Conservation (phyloP, 2,888 invertebrate genomes). For the Tuberolachnus salignus region DNA sequence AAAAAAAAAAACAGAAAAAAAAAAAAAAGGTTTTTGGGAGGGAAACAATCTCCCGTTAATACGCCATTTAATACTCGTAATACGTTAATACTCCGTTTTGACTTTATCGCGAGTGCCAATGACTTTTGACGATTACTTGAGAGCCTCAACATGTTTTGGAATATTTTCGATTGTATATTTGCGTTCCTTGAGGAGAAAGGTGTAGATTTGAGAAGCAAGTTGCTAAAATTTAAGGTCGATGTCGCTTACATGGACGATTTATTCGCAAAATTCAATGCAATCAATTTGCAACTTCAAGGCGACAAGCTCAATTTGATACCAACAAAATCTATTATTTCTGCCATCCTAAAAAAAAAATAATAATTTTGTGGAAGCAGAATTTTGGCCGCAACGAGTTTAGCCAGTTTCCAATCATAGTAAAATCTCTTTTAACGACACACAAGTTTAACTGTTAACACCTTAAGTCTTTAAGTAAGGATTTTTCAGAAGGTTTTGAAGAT, state of each 20-base stretch:
- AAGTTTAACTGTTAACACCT: constrained; percentile 1
- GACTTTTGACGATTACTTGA: constrained; percentile 37
- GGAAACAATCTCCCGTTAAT: too few relatives aligned
- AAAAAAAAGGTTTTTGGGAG: too few relatives aligned
- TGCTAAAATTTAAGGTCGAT: not conserved
- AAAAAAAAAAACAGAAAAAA: too few relatives aligned
- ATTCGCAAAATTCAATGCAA: not conserved
- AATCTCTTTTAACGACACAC: not conserved
- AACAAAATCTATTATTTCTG: constrained; percentile 8
- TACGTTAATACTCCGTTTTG: not conserved
- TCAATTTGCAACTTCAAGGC: constrained; percentile 3
- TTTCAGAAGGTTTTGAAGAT: not conserved
- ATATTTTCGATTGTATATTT: too few relatives aligned
- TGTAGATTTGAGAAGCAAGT: not conserved
- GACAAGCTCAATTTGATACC: not conserved
- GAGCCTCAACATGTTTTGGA: too few relatives aligned
- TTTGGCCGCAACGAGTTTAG: not conserved
- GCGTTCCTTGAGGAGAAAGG: too few relatives aligned
- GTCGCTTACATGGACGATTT: not conserved
- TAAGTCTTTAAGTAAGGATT: not conserved
- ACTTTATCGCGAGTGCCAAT: constrained; percentile 27
- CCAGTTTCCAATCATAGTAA: constrained; percentile 2
- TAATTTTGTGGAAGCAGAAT: not conserved
- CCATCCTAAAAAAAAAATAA: not conserved
- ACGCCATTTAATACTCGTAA: constrained; percentile 4